Evolutionary conservation across 2,797 vertebrate genomes (phyloP), one percentile per base, ranked within the genome.

Genomic region (Myiothlypis coronata): DNA sequence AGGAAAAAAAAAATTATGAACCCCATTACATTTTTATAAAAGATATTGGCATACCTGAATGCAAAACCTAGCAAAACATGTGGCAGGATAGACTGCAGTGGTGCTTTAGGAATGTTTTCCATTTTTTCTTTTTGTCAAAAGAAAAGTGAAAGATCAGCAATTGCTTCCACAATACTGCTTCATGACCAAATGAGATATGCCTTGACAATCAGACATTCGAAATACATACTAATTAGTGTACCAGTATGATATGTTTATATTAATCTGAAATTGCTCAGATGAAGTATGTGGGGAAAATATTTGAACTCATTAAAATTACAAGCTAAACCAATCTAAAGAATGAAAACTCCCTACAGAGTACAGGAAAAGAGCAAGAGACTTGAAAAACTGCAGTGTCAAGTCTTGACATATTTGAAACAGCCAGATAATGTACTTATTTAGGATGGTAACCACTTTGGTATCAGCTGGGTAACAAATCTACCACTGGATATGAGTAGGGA

Each of bases 271-370:
- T 60, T 83, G 46, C 35, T 87, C 49, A 44, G 81, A 80, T 65
- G 21, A 77, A 77, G 41, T 60, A 83, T 50, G 65, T 18, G 27
- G 35, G 46, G 43, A 49, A 90, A 95, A 90, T 72, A 89, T 35
- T 55, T 79, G 81, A 83, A 71, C 59, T 82, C 76, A 83, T 89
- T 84, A 92, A 91, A 92, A 77, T 64, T 60, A 53, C 72, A 57
- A 88, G 72, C 22, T 74, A 85, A 89, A 89, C 30, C 60, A 83
- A 93, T 82, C 68, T 95, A 74, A 94, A 87, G 89, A 93, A 94
- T 60, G 68, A 92, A 84, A 89, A 88, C 81, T 85, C 83, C 76
- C 64, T 85, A 81, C 20, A 26, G 59, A 72, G 37, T n/a, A 49
- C 5, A 67, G 60, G 43, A 91, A 89, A 93, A 87, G 67, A 87